Base-by-base conservation (phyloP, 2,113 vertebrate genomes). In the Caranx melampygus region DNA sequence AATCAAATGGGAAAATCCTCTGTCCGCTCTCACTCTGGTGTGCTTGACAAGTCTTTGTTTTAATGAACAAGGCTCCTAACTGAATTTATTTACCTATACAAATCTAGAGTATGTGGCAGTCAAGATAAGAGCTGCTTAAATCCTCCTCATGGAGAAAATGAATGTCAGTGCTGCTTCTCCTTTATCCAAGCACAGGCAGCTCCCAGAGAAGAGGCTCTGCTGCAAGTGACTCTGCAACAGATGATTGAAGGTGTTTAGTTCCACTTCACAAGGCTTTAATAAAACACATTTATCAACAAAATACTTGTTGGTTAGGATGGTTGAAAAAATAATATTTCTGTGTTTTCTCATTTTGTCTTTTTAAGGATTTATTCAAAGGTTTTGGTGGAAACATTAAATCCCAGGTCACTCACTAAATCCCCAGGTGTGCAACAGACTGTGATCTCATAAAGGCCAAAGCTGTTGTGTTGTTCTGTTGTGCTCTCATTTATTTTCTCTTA, bases 61-160 rank as follows among this genome's bases (percentile, higher is more conserved):
- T 40, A 47, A 78, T 40, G 21, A 76, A 58, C 47, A 18, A 20
- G 45, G 3, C 8, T n/a, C 37, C 62, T 12, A 33, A 52, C 40
- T 34, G 60, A 49, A 72, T 72, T 9, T 14, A 63, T 87, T 59
- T 64, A 47, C 20, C 10, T 35, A 37, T 3, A 34, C 40, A 47
- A 16, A 26, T 75, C 6, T 45, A n/a, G 14, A 62, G 13, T 3
- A 51, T 9, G 44, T 37, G 44, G 8, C 21, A 44, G 49, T 20
- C 21, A 3, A 68, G 73, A 60, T 52, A 33, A 59, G 35, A 77
- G 61, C 31, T 26, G 20, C 5, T 15, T 47, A 26, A 49, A 76
- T 52, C 21, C 37, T 68, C n/a, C n/a, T 35, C 20, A 71, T 34
- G 42, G 2, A 71, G n/a, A 34, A 12, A 18, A 42, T 34, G 14